phyloP scores from a whole-genome alignment of 2,113 vertebrate genomes.

The Callaeas wilsoni region DNA sequence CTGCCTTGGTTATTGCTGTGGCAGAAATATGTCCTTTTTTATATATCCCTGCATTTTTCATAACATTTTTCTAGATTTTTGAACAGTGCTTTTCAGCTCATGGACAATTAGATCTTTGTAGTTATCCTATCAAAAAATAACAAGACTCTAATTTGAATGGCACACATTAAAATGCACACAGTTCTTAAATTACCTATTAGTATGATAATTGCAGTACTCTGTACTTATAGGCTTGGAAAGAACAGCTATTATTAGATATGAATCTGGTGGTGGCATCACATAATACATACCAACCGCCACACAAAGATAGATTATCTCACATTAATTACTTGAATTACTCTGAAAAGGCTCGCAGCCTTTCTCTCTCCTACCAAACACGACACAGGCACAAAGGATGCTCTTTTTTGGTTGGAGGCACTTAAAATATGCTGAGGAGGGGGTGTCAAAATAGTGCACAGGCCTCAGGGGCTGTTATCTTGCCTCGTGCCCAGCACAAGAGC shows the following conservation, averaged over 20 bases:
- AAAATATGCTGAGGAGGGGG: background rate
- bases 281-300: background rate
- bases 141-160: background rate
- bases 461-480: background rate
- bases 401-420: background rate
- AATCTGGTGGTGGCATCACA: background rate
- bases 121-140: background rate
- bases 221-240: background rate
- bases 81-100: background rate
- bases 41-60: background rate
- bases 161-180: background rate
- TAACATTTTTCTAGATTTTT: background rate
- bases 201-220: background rate
- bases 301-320: background rate
- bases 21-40: background rate
- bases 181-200: slow-evolving; percentile 11
- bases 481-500: background rate
- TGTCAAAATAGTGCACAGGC: background rate
- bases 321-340: background rate
- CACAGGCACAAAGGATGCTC: background rate
- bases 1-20: background rate
- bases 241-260: slow-evolving; percentile 14
- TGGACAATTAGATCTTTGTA: background rate
- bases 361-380: background rate
- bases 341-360: background rate